phyloP scores from a whole-genome alignment of 2,888 invertebrate genomes.

The Heliconius ismenius region DNA sequence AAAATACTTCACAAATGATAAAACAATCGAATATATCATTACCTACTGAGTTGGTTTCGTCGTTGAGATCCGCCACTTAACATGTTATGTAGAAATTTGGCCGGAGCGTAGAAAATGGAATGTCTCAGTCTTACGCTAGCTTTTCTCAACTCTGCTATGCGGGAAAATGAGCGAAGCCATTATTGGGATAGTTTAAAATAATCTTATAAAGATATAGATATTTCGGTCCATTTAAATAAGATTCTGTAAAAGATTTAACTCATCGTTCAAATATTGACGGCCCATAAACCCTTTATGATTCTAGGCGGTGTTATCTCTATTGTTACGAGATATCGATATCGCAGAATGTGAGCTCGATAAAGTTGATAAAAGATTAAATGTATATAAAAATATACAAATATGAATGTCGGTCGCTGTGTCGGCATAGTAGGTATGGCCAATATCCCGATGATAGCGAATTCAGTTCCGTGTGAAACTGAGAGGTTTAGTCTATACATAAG shows the following conservation, averaged over 20 bases:
- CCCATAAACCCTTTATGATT: constrained; percentile 20
- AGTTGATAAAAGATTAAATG: constrained; percentile 31
- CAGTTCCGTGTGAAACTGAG: no score
- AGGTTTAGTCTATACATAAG: no score
- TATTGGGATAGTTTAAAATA: background rate
- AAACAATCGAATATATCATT: no score
- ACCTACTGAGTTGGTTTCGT: no score
- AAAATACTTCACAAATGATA: no score
- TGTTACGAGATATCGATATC: constrained; percentile 40
- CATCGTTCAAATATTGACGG: constrained; percentile 16
- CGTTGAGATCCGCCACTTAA: no score
- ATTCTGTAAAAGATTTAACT: constrained; percentile 5
- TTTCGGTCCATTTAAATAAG: background rate
- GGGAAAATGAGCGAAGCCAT: background rate
- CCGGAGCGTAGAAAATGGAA: no score
- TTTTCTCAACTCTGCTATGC: background rate
- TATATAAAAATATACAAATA: constrained; percentile 13
- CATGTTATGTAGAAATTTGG: no score
- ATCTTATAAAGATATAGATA: background rate
- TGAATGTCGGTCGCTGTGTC: background rate
- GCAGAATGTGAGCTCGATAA: constrained; percentile 39
- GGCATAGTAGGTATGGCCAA: background rate
- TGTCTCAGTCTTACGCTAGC: no score
- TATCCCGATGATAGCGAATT: background rate
- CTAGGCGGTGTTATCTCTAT: constrained; percentile 38